Evolutionary conservation across 2,113 vertebrate genomes (phyloP).

Genomic region (Gnathonemus longibarbis): DNA sequence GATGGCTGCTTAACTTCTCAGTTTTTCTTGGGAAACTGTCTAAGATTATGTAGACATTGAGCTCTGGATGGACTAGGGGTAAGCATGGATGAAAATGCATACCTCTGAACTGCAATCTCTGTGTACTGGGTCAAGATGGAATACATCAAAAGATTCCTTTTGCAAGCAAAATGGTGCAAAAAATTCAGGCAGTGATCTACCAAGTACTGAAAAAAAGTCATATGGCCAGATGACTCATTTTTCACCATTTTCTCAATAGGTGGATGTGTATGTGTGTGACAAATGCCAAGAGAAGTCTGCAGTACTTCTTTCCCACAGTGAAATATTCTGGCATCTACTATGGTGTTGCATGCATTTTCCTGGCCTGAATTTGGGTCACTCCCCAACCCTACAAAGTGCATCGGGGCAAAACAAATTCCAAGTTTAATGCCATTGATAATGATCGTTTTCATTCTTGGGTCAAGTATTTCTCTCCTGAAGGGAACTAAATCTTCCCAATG

Average conservation of each 20-base stretch:
- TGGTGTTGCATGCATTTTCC: neutral
- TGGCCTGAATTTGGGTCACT: neutral
- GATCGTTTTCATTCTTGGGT: neutral
- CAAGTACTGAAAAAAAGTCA: neutral
- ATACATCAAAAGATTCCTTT: neutral
- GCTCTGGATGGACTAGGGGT: neutral
- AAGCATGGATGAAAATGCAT: neutral
- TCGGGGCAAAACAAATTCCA: neutral
- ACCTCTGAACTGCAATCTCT: neutral
- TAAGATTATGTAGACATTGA: neutral
- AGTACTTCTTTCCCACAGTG: neutral
- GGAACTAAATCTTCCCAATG: neutral
- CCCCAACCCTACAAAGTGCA: neutral
- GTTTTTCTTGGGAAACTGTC: neutral
- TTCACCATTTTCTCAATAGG: neutral
- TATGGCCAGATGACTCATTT: neutral
- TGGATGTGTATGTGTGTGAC: neutral
- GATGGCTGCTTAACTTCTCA: neutral
- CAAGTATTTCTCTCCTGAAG: neutral
- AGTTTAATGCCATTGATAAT: neutral
- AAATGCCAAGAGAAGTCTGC: neutral
- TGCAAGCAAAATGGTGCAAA: neutral
- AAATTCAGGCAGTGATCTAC: neutral
- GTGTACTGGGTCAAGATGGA: neutral
- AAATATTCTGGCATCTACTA: neutral